Percentiles rank a stretch among this genome's conserved stretches.
These are phyloP conservation scores for Zaprionus vittiger DNA, from an alignment of 1,140 invertebrate genomes.

Conservation along the genomic window DNA sequence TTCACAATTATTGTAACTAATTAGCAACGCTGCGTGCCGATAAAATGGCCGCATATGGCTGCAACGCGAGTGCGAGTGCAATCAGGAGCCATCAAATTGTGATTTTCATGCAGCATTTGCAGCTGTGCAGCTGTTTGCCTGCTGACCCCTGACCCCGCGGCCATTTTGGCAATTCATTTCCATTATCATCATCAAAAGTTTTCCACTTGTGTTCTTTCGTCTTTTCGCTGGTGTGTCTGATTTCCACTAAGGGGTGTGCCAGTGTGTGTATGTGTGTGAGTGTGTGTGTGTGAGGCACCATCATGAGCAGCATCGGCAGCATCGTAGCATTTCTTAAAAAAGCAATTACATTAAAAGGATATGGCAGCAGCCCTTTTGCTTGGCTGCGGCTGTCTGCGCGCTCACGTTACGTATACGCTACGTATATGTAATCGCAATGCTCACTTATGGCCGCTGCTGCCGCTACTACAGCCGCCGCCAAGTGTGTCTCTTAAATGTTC, in stretches of 20 bases:
- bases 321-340: slow-evolving; percentile 74
- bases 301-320: slow-evolving; percentile 13
- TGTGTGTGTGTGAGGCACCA: slow-evolving; percentile 8
- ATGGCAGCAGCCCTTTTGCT: slow-evolving; percentile 72
- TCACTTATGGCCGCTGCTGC: slow-evolving; percentile 59
- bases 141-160: slow-evolving; percentile 32
- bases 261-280: slow-evolving; percentile 2
- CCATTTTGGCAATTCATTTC: slow-evolving; percentile 71
- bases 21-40: slow-evolving; percentile 58
- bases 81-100: slow-evolving; percentile 59
- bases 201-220: slow-evolving; percentile 56
- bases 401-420: slow-evolving; percentile 71
- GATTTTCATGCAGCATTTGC: slow-evolving; percentile 11
- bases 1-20: slow-evolving; percentile 64
- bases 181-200: slow-evolving; percentile 81
- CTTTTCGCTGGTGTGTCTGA: slow-evolving; percentile 27
- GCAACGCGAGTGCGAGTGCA: slow-evolving; percentile 28
- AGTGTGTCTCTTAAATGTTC: slow-evolving; percentile 84
- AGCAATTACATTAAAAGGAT: slow-evolving; percentile 84
- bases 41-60: slow-evolving; percentile 53
- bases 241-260: slow-evolving; percentile 16
- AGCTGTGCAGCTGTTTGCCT: slow-evolving; percentile 18
- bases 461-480: slow-evolving; percentile 17
- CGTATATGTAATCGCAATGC: slow-evolving; percentile 62
- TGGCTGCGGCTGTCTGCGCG: slow-evolving; percentile 33